Conservation (phyloP, 2,888 invertebrate genomes). For the Lamellibrachia satsuma region DNA sequence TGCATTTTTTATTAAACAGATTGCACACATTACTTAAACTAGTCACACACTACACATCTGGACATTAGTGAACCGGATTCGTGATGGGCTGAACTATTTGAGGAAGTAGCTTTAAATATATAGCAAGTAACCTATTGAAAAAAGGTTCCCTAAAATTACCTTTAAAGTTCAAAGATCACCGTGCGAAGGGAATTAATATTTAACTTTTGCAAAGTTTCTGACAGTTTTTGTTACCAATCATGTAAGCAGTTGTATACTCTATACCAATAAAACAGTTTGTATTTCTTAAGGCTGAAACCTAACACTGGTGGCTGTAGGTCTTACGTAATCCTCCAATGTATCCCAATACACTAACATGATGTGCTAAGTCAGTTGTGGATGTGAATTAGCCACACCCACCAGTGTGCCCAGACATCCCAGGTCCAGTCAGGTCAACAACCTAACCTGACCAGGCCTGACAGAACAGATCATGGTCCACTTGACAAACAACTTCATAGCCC, state of each 20-base stretch:
- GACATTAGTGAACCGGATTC: too few relatives aligned
- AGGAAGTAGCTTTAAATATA: background rate
- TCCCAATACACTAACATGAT: background rate
- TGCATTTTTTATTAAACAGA: too few relatives aligned
- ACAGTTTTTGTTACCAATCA: background rate
- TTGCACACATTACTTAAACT: too few relatives aligned
- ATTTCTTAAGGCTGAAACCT: background rate
- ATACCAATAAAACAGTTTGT: background rate
- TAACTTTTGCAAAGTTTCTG: background rate
- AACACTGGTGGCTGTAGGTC: background rate
- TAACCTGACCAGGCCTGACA: background rate
- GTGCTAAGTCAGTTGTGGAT: background rate
- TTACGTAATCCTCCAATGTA: background rate
- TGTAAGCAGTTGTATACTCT: background rate
- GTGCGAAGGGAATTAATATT: background rate
- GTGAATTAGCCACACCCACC: background rate
- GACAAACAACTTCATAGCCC: slow-evolving; percentile 17
- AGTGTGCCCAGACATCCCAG: background rate
- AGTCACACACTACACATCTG: too few relatives aligned
- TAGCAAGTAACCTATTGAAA: background rate
- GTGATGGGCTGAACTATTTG: too few relatives aligned
- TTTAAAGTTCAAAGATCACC: background rate
- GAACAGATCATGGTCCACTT: background rate
- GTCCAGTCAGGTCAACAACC: background rate
- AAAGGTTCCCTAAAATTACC: background rate